Evolutionary conservation across 2,113 vertebrate species (phyloP).

Genomic region (Callospermophilus lateralis): DNA sequence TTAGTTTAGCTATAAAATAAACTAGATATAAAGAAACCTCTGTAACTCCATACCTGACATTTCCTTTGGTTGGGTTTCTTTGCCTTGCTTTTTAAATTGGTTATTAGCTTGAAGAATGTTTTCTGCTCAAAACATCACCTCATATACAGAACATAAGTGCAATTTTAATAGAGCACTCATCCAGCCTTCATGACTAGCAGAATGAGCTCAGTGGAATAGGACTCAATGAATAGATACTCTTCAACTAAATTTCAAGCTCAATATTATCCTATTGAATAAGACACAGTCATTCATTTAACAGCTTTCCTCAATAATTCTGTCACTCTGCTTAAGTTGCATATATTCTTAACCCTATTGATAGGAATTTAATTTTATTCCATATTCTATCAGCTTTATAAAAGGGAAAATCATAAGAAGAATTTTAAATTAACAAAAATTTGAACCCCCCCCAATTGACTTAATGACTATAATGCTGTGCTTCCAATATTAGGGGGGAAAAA

Average conservation of each 20-base stretch:
- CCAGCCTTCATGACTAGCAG: neutral
- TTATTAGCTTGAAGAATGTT: neutral
- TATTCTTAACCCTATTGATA: neutral
- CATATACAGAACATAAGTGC: neutral
- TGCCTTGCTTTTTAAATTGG: neutral
- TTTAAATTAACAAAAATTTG: slow-evolving; percentile 44
- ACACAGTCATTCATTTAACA: neutral
- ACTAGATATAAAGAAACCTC: too few species aligned
- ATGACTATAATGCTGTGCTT: neutral
- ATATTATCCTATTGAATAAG: neutral
- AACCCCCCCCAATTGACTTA: neutral
- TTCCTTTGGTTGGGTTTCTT: neutral
- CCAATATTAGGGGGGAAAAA: neutral
- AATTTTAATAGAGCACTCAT: neutral
- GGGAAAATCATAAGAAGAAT: neutral
- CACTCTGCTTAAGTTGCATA: neutral
- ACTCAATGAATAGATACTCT: neutral
- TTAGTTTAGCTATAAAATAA: too few species aligned
- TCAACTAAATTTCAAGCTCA: neutral
- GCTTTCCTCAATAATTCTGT: neutral
- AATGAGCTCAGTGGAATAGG: neutral
- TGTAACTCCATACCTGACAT: too few species aligned
- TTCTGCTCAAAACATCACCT: neutral
- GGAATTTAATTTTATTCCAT: neutral
- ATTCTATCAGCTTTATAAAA: neutral